phyloP scores from a whole-genome alignment of 2,888 invertebrate species.

The Lymantria dispar region DNA sequence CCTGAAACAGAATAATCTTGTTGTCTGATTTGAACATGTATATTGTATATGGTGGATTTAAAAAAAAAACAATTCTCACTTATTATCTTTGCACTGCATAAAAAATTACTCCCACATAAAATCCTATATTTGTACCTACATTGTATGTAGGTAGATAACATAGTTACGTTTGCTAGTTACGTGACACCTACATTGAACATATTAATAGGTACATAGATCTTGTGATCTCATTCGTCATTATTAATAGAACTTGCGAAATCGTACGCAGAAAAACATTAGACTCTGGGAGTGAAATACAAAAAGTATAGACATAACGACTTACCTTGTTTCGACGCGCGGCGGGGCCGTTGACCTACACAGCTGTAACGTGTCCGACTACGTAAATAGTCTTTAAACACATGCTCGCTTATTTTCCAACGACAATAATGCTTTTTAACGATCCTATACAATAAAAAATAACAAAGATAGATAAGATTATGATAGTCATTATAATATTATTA shows the following conservation, averaged over 20 bases:
- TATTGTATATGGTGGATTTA: no score
- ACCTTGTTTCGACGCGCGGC: slow-evolving; percentile 71
- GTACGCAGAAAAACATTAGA: slow-evolving; percentile 43
- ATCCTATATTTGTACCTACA: neutral
- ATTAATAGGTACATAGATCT: slow-evolving; percentile 3
- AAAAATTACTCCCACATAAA: neutral
- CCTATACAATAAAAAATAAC: no score
- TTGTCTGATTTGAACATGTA: no score
- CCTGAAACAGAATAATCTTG: no score
- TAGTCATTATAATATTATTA: no score
- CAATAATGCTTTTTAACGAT: no score
- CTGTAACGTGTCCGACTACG: slow-evolving; percentile 54
- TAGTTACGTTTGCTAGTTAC: slow-evolving; percentile 11
- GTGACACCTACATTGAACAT: slow-evolving; percentile 22
- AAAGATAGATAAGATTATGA: no score
- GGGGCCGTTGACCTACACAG: slow-evolving; percentile 71
- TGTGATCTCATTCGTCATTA: slow-evolving; percentile 32
- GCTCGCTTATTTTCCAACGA: slow-evolving; percentile 26
- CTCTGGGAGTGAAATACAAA: slow-evolving; percentile 49
- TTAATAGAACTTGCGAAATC: slow-evolving; percentile 33
- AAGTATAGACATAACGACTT: slow-evolving; percentile 55
- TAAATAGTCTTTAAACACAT: slow-evolving; percentile 53
- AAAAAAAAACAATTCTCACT: no score
- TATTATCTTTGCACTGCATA: no score
- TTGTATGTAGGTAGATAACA: slow-evolving; percentile 3